Evolutionary conservation across 2,113 vertebrate species (phyloP).

Genomic region (Grantiella picta): DNA sequence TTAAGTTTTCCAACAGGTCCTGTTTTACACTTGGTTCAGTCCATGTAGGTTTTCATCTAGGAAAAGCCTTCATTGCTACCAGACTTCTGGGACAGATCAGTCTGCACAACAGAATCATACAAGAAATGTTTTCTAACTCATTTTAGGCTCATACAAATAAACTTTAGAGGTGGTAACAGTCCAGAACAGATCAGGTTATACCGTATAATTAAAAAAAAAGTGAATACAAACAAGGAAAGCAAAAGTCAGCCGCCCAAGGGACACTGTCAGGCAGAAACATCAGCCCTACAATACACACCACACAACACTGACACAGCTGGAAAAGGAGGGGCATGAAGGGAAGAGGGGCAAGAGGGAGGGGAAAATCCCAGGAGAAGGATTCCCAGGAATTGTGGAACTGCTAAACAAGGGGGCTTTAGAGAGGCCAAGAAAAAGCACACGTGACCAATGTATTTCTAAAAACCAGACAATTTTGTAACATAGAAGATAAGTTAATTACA

Average conservation of each 20-base stretch:
- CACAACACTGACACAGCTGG: not conserved
- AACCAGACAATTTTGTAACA: not conserved
- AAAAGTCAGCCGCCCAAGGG: not conserved
- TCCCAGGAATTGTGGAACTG: not conserved
- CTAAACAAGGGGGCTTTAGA: not conserved
- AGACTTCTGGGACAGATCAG: not conserved
- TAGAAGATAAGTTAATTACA: not conserved
- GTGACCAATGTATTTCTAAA: not conserved
- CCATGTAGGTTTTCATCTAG: not conserved
- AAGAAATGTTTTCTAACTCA: not conserved
- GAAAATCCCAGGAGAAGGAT: not conserved
- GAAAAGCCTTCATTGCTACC: not conserved
- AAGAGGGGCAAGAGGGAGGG: not conserved
- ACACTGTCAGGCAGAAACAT: not conserved
- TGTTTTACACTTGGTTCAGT: slow-evolving; percentile 10
- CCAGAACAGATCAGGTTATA: slow-evolving; percentile 13
- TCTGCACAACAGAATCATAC: not conserved
- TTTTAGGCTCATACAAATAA: slow-evolving; percentile 17
- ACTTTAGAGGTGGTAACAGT: not conserved
- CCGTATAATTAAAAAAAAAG: not conserved
- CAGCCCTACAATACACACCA: not conserved
- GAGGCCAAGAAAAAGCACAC: not conserved
- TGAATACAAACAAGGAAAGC: not conserved
- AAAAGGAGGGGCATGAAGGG: not conserved
- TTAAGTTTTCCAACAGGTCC: slow-evolving; percentile 37